Evolutionary conservation across 2,888 invertebrate genomes (phyloP).

Genomic region (Rhyacophila evoluta): DNA sequence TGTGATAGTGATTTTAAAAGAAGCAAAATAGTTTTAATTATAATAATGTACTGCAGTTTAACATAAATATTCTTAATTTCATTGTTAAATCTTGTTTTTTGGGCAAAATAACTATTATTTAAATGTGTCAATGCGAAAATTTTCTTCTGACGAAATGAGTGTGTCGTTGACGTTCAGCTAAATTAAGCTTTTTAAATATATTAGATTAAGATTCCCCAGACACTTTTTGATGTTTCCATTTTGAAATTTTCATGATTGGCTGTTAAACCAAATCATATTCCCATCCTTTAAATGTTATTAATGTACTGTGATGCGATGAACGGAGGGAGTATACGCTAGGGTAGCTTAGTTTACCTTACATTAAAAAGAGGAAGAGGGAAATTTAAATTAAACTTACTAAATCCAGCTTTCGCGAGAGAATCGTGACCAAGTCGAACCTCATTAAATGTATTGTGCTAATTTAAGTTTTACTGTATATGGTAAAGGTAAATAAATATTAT

Average conservation of each 20-base stretch:
- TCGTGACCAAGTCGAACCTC: slow-evolving; percentile 52
- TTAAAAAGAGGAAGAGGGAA: slow-evolving; percentile 35
- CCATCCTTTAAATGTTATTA: slow-evolving; percentile 50
- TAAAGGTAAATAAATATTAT: slow-evolving; percentile 45
- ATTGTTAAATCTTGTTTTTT: too few relatives aligned
- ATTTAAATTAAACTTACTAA: slow-evolving; percentile 12
- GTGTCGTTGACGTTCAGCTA: background rate
- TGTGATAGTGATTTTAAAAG: too few relatives aligned
- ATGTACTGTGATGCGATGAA: slow-evolving; percentile 54
- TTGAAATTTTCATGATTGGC: slow-evolving; percentile 27
- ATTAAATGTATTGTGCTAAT: slow-evolving; percentile 51
- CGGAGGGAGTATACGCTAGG: slow-evolving; percentile 55
- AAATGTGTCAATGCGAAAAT: too few relatives aligned
- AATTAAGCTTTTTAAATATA: slow-evolving; percentile 17
- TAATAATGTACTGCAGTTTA: too few relatives aligned
- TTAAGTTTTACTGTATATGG: slow-evolving; percentile 48
- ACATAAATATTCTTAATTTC: too few relatives aligned
- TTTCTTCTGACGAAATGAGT: too few relatives aligned
- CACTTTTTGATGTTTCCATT: slow-evolving; percentile 39
- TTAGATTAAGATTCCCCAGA: background rate
- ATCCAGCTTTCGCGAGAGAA: slow-evolving; percentile 34
- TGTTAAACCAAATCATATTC: background rate
- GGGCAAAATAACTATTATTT: too few relatives aligned
- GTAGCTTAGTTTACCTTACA: slow-evolving; percentile 46
- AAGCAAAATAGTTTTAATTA: too few relatives aligned